Evolutionary conservation across 2,113 vertebrate genomes (phyloP).

Genomic region (Rhinolophus ferrumequinum): DNA sequence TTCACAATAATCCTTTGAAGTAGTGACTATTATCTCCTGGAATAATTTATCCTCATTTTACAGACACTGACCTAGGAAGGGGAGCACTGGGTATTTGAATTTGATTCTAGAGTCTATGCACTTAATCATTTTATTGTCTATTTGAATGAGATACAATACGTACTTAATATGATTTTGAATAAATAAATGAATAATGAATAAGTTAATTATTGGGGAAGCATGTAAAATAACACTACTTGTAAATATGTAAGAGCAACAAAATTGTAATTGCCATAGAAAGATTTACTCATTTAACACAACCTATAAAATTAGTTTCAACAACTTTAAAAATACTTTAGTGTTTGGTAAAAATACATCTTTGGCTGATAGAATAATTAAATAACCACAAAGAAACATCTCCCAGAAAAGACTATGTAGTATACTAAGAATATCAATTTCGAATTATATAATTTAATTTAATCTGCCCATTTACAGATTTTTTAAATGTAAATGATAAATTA

Average conservation of each 20-base stretch:
- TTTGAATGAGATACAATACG: background rate
- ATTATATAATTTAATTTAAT: constrained; percentile 44
- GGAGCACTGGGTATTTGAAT: background rate
- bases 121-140: background rate
- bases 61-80: background rate
- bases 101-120: background rate
- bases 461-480: background rate
- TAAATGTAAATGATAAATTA: background rate
- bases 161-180: background rate
- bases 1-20: background rate
- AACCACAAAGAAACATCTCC: background rate
- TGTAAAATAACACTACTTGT: background rate
- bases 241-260: background rate
- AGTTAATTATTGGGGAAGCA: background rate
- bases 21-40: too few species aligned
- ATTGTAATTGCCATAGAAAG: background rate
- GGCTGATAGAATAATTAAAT: background rate
- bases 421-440: background rate
- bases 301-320: constrained; percentile 35
- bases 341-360: background rate
- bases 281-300: background rate
- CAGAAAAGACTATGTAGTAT: background rate
- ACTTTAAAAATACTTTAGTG: background rate
- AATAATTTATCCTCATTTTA: background rate
- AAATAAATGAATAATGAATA: constrained; percentile 11